Conservation (phyloP, 2,113 vertebrate genomes). For the Pseudorhombus dupliciocellatus region DNA sequence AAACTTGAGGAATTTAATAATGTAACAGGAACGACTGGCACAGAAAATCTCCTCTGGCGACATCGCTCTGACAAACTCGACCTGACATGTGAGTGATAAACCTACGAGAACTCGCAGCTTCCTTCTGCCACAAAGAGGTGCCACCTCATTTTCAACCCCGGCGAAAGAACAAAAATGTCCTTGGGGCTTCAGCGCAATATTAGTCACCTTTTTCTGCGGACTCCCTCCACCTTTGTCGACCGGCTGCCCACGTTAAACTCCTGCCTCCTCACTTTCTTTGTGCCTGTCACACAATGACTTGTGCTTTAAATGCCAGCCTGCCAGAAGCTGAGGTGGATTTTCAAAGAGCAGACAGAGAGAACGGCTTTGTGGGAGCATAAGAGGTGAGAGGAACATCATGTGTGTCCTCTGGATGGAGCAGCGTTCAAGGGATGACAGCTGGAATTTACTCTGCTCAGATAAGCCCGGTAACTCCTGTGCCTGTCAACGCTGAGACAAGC, state of each 20-base stretch:
- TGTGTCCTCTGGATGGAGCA: slow-evolving; percentile 17
- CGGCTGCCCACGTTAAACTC: slow-evolving; percentile 1
- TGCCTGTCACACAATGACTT: slow-evolving; percentile 27
- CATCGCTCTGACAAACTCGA: slow-evolving; percentile 42
- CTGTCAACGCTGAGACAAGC: slow-evolving; percentile 13
- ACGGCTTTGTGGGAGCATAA: slow-evolving; percentile 31
- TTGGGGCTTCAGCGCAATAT: slow-evolving; percentile 39
- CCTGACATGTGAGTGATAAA: slow-evolving; percentile 53
- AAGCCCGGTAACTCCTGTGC: neutral
- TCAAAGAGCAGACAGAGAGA: slow-evolving; percentile 40
- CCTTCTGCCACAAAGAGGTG: slow-evolving; percentile 34
- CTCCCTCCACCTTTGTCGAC: slow-evolving; percentile 34
- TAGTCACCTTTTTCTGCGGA: slow-evolving; percentile 59
- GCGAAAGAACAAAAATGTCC: slow-evolving; percentile 50
- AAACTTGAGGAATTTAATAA: slow-evolving; percentile 17
- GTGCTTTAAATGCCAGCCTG: slow-evolving; percentile 25
- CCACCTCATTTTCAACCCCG: slow-evolving; percentile 32
- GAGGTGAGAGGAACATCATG: slow-evolving; percentile 31
- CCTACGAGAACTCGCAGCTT: slow-evolving; percentile 26
- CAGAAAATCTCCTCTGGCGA: slow-evolving; percentile 20
- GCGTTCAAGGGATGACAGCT: slow-evolving; percentile 20
- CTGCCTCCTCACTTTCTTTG: slow-evolving; percentile 2
- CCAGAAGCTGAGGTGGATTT: slow-evolving; percentile 24
- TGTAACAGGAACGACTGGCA: neutral
- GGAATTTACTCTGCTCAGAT: slow-evolving; percentile 37